A percentile compares a stretch with the other conserved stretches of the same genome.
phyloP scores from a whole-genome alignment of 1,140 invertebrate genomes.

The Drosophila asahinai region DNA sequence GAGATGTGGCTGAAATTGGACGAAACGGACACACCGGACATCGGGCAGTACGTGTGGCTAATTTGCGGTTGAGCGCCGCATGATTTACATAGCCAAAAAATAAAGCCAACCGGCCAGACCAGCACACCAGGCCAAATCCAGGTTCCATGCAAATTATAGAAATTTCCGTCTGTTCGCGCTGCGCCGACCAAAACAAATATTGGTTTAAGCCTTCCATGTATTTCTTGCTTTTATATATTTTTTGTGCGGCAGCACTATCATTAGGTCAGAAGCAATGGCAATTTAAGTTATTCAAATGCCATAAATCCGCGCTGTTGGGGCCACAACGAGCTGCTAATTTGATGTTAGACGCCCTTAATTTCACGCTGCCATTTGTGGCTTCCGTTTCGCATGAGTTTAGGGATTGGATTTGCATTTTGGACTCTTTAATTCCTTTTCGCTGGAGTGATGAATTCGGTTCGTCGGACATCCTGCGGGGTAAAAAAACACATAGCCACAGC shows the following conservation, averaged over 20 bases:
- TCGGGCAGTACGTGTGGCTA: conserved; percentile 67
- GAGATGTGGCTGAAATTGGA: conserved; percentile 1
- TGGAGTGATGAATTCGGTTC: conserved; percentile 22
- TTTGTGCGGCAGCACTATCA: conserved; percentile 49
- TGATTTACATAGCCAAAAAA: conserved; percentile 77
- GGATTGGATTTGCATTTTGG: conserved; percentile 20
- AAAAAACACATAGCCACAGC: conserved; percentile 1
- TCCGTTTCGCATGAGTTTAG: conserved; percentile 64
- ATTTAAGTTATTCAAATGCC: conserved; percentile 68
- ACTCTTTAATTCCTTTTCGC: neutral
- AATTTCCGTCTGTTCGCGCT: conserved; percentile 50
- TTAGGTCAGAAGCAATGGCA: conserved; percentile 45
- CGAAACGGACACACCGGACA: neutral
- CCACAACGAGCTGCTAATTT: conserved; percentile 56
- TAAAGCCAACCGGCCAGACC: conserved; percentile 4
- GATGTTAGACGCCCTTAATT: conserved; percentile 74
- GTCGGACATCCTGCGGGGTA: conserved; percentile 38
- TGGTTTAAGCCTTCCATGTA: conserved; percentile 33
- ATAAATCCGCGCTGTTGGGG: conserved; percentile 52
- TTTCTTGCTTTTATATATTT: neutral
- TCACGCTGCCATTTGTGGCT: conserved; percentile 78
- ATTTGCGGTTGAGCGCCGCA: conserved; percentile 71
- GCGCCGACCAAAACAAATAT: conserved; percentile 65
- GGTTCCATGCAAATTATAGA: conserved; percentile 80
- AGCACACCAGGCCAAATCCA: conserved; percentile 7